Evolutionary conservation across 1,140 invertebrate species (phyloP).

Genomic region (Capitella teleta): DNA sequence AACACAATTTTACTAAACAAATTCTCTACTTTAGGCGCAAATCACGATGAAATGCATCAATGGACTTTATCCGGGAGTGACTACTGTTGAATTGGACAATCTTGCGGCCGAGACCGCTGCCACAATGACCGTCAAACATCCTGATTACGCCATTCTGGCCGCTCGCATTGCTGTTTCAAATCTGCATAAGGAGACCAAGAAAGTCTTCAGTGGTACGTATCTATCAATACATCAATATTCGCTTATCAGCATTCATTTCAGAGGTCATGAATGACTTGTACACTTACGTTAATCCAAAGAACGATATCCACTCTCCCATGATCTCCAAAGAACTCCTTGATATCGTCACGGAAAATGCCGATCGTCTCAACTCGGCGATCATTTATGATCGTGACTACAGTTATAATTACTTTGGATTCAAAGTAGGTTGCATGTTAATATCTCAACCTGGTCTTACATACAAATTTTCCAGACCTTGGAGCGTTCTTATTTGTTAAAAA

Average conservation of each 20-base stretch:
- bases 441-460: neutral
- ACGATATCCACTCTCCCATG: conserved; percentile 59
- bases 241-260: no score
- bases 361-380: conserved; percentile 82
- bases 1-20: neutral
- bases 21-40: conserved; percentile 25
- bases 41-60: conserved; percentile 61
- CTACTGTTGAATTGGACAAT: conserved; percentile 92
- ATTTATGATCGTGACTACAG: conserved; percentile 94
- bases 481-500: conserved; percentile 86
- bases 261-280: conserved; percentile 85
- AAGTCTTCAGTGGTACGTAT: conserved; percentile 37
- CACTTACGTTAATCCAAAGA: conserved; percentile 62
- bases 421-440: conserved; percentile 50
- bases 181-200: conserved; percentile 77
- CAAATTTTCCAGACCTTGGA: conserved; percentile 63
- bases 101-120: conserved; percentile 92
- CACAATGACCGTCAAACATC: conserved; percentile 89
- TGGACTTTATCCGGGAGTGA: conserved; percentile 90
- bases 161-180: conserved; percentile 93
- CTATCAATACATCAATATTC: no score
- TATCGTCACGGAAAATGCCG: conserved; percentile 77
- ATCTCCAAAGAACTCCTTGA: conserved; percentile 73
- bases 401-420: conserved; percentile 99
- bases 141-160: conserved; percentile 91